phyloP scores from a whole-genome alignment of 2,797 vertebrate genomes.

The Neoniphon sammara region DNA sequence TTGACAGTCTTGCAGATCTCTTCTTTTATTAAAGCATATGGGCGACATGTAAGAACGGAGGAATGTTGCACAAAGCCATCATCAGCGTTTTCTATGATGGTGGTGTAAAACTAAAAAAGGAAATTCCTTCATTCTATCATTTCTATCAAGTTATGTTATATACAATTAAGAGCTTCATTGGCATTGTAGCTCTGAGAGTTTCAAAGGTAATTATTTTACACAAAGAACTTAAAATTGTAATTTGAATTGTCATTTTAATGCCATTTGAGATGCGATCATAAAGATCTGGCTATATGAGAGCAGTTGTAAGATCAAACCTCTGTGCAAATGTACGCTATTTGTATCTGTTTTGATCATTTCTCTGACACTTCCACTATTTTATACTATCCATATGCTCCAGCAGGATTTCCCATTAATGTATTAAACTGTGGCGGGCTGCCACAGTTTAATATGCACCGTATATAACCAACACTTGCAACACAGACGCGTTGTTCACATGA shows the following conservation, averaged over 20 bases:
- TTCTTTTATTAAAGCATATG: no score
- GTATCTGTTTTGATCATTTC: background rate
- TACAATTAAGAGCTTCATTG: no score
- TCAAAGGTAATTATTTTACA: background rate
- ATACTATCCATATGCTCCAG: background rate
- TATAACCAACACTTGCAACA: no score
- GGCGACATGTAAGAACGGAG: no score
- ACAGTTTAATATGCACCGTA: no score
- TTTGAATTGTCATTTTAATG: background rate
- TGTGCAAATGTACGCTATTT: background rate
- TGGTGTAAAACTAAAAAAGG: no score
- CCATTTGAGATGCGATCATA: background rate
- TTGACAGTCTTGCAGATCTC: no score
- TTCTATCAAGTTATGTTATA: no score
- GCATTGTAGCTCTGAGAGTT: background rate
- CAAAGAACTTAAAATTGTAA: background rate
- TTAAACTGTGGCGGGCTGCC: no score
- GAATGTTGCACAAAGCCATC: no score
- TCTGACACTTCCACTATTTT: background rate
- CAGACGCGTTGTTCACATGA: background rate
- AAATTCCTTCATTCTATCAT: background rate
- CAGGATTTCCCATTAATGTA: no score
- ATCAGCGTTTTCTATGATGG: no score
- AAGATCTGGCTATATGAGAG: background rate
- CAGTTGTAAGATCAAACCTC: background rate